Evolutionary conservation across 2,888 invertebrate species (phyloP).

Genomic region (Spodoptera exigua): DNA sequence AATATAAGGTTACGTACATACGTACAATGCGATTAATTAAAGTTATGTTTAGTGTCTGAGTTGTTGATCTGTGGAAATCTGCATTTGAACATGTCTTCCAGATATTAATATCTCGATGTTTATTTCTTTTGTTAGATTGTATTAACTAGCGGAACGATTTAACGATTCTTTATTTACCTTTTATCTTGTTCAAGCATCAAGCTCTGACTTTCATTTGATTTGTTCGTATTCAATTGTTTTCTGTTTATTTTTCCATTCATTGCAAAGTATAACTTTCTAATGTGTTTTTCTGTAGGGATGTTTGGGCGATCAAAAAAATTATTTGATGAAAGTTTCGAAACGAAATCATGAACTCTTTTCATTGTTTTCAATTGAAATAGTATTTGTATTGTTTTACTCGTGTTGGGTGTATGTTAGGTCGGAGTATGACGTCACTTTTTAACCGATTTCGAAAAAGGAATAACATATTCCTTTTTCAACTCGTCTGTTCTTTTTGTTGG

Average conservation of each 20-base stretch:
- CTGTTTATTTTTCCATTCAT: neutral
- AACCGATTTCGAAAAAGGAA: too few relatives aligned
- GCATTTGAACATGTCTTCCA: slow-evolving; percentile 40
- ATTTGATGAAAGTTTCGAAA: too few relatives aligned
- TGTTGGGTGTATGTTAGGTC: too few relatives aligned
- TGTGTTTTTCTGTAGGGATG: too few relatives aligned
- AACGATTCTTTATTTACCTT: slow-evolving; percentile 4
- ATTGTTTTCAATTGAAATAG: too few relatives aligned
- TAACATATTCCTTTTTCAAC: too few relatives aligned
- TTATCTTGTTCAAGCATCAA: slow-evolving; percentile 2
- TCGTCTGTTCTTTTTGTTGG: too few relatives aligned
- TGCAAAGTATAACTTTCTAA: too few relatives aligned
- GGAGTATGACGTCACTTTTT: too few relatives aligned
- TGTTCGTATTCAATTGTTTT: neutral
- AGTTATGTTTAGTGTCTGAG: slow-evolving; percentile 59
- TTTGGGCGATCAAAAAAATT: too few relatives aligned
- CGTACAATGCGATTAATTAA: slow-evolving; percentile 74
- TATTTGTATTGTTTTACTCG: too few relatives aligned
- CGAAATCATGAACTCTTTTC: too few relatives aligned
- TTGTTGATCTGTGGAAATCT: slow-evolving; percentile 53
- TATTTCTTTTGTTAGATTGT: slow-evolving; percentile 19
- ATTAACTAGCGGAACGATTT: slow-evolving; percentile 6
- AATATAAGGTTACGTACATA: slow-evolving; percentile 72
- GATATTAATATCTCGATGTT: slow-evolving; percentile 30
- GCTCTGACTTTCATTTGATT: slow-evolving; percentile 9